Percentiles rank a stretch among this genome's conserved stretches.
These are phyloP conservation scores for Uromys caudimaculatus DNA, from an alignment of 2,797 vertebrate genomes.

Conservation along the genomic window DNA sequence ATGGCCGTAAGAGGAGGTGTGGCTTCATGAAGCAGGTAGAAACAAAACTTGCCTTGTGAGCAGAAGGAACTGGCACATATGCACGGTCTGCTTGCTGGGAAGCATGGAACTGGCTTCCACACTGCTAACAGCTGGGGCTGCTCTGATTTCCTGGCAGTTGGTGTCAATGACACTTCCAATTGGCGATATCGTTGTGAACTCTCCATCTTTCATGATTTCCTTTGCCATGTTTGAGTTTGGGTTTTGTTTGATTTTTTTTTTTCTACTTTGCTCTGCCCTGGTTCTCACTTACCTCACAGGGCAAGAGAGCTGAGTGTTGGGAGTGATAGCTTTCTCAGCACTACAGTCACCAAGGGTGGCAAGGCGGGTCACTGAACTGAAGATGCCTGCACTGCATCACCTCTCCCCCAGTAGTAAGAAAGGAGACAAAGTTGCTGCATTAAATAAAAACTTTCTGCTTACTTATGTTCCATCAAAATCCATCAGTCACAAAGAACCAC, in stretches of 20 bases:
- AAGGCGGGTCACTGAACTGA: not conserved
- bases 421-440: not conserved
- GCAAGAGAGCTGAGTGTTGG: not conserved
- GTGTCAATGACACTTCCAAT: slow-evolving; percentile 59
- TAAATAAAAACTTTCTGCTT: not conserved
- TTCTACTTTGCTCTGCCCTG: not conserved
- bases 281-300: not conserved
- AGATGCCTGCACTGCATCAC: not conserved
- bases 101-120: not conserved
- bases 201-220: not conserved
- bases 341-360: not conserved
- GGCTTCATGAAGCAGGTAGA: not conserved
- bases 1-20: not conserved
- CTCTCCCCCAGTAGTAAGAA: not conserved
- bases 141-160: slow-evolving; percentile 8
- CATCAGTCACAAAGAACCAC: not conserved
- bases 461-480: not conserved
- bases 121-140: slow-evolving; percentile 25
- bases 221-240: not conserved
- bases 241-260: not conserved
- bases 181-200: not conserved
- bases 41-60: not conserved
- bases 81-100: slow-evolving; percentile 17
- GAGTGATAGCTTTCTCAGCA: not conserved
- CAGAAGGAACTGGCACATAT: not conserved